Evolutionary conservation across 2,113 vertebrate species (phyloP), one percentile per base, ranked within the genome.

Genomic region (Talpa occidentalis): DNA sequence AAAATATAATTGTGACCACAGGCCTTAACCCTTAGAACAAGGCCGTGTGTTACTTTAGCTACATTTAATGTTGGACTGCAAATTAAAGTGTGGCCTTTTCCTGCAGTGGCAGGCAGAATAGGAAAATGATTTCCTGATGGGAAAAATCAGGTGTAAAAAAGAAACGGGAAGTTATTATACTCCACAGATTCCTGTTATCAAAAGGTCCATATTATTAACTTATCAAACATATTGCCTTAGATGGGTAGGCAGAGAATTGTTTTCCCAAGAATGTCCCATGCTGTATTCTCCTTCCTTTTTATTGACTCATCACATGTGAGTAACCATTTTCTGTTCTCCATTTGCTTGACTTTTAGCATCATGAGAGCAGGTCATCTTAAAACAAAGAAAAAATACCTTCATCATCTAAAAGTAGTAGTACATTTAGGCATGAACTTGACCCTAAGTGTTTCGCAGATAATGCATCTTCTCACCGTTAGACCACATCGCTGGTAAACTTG

Each of bases 1-100:
- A 96, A 97, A 98, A 92, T n/a, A 14, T 94, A 90, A 86, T 95
- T 97, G 94, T 96, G 83, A 94, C 78, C 84, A 95, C 21, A 10
- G 82, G 95, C 89, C 90, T 74, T 56, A 67, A 92, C 94, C 94
- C 77, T 95, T 64, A 73, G 80, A 83, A 40, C 96, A 62, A n/a
- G 10, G 19, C 15, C 12, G 3, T 77, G 87, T 95, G 62, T 73
- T 97, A 90, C 97, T 97, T 97, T 83, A 88, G 52, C 95, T 97
- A 89, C 94, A 83, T 93, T 97, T 97, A 95, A 90, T 64, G 88
- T 26, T 80, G 95, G 94, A 94, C 90, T 95, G 93, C 79, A 97
- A 97, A 98, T 98, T 98, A 88, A 97, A 98, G 96, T 80, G 28
- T 97, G 97, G 97, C 97, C 96, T 94, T 95, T 93, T 97, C 95